Conservation (phyloP, 2,113 vertebrate genomes). For the pig (Sus scrofa) region DNA sequence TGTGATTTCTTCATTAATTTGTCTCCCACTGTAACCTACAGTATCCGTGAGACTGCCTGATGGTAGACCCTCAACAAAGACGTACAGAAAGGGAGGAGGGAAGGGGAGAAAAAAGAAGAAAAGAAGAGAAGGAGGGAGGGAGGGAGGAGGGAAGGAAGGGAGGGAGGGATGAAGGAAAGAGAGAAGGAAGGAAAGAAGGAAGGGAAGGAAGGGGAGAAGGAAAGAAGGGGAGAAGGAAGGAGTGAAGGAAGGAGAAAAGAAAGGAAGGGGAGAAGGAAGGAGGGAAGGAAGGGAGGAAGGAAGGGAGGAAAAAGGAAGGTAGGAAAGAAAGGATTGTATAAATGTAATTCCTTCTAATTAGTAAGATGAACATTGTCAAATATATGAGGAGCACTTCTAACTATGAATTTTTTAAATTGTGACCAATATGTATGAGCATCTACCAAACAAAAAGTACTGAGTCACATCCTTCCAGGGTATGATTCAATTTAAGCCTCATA, state of each 20-base stretch:
- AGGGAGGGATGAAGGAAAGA: too few relatives aligned
- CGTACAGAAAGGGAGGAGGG: neutral
- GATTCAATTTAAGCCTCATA: neutral
- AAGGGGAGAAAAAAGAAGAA: accelerated
- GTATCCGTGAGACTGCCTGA: neutral
- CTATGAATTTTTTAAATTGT: neutral
- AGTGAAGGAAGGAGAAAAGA: too few relatives aligned
- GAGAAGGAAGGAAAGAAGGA: neutral
- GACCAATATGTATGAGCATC: neutral
- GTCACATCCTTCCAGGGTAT: neutral
- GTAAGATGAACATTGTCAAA: neutral
- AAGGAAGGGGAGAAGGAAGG: too few relatives aligned
- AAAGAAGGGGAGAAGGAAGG: too few relatives aligned
- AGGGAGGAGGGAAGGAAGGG: accelerated
- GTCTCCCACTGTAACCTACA: neutral
- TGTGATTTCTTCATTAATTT: neutral
- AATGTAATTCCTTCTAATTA: neutral
- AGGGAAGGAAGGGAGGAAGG: too few relatives aligned
- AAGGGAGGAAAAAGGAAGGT: too few relatives aligned
- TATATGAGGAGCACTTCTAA: neutral
- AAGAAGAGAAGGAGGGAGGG: accelerated
- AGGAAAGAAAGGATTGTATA: neutral
- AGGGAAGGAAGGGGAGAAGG: too few relatives aligned
- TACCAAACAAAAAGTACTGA: neutral
- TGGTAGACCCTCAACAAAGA: neutral